A percentile compares a stretch with the other conserved stretches of the same genome.
These are phyloP conservation scores for Stenchaetothrips biformis DNA, from an alignment of 2,888 invertebrate genomes.

Conservation along the genomic window DNA sequence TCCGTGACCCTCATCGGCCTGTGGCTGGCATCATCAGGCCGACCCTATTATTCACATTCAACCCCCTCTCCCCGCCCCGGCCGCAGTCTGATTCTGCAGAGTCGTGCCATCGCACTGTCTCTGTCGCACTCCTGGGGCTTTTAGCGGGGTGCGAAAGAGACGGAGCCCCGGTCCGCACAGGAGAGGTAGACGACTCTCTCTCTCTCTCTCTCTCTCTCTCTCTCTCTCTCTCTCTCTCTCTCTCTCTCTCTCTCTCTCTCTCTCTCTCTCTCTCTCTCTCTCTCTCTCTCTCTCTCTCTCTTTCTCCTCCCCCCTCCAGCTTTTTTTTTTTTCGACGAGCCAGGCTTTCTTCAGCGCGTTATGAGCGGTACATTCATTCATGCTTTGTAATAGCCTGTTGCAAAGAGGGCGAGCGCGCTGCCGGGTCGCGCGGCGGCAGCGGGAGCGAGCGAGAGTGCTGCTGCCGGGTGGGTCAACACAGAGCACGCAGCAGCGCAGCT, in stretches of 20 bases:
- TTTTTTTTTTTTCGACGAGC: not conserved
- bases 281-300: conserved; percentile 17
- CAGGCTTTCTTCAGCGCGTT: not conserved
- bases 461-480: not conserved
- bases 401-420: not conserved
- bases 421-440: not conserved
- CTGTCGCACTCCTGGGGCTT: no score
- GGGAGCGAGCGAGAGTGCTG: not conserved
- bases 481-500: not conserved
- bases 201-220: no score
- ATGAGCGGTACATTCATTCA: conserved; percentile 2
- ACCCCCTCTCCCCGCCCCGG: no score
- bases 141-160: no score
- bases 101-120: no score
- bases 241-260: not conserved
- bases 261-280: conserved; percentile 17
- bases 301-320: not conserved
- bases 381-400: conserved; percentile 14
- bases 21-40: no score
- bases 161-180: no score
- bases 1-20: no score
- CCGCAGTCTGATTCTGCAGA: no score
- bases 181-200: no score
- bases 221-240: no score
- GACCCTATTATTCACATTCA: no score